A percentile compares a stretch with the other conserved stretches of the same genome.
Conservation (phyloP, 2,888 invertebrate species). For the Drosophila mercatorum region DNA sequence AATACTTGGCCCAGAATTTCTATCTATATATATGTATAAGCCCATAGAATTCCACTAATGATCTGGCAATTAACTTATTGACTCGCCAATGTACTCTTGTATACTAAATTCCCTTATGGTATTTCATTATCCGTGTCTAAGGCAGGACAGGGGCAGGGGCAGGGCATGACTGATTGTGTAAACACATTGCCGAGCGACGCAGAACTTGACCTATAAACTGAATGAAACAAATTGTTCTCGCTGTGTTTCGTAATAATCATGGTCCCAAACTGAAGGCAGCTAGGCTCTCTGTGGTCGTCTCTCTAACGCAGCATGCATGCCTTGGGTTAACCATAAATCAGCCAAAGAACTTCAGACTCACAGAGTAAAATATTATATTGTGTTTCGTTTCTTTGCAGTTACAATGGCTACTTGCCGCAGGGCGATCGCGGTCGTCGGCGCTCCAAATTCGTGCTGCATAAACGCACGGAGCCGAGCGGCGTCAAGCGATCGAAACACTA, state of each 20-base stretch:
- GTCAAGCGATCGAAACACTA: conserved; percentile 98
- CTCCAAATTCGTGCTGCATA: conserved; percentile 96
- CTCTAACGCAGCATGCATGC: conserved; percentile 20
- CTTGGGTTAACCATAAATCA: conserved; percentile 48
- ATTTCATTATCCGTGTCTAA: conserved; percentile 51
- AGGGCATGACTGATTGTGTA: conserved; percentile 53
- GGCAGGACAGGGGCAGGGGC: not conserved
- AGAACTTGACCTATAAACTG: conserved; percentile 74
- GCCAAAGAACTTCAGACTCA: conserved; percentile 16
- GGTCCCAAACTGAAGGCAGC: conserved; percentile 22
- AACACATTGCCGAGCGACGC: conserved; percentile 44
- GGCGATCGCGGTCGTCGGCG: conserved; percentile 96
- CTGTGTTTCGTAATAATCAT: conserved; percentile 38
- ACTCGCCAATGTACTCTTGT: conserved; percentile 28
- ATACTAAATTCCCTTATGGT: conserved; percentile 38
- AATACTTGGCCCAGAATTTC: conserved; percentile 7
- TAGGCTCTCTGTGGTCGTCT: not conserved
- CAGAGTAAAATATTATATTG: conserved; percentile 11
- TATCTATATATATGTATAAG: not conserved
- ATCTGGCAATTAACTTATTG: conserved; percentile 50
- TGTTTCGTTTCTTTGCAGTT: conserved; percentile 86
- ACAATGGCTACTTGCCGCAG: conserved; percentile 96
- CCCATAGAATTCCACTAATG: conserved; percentile 33
- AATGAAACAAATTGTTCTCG: conserved; percentile 25
- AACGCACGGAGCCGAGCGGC: conserved; percentile 94